Base-by-base conservation (phyloP, 2,888 invertebrate species). In the Latheticus oryzae region DNA sequence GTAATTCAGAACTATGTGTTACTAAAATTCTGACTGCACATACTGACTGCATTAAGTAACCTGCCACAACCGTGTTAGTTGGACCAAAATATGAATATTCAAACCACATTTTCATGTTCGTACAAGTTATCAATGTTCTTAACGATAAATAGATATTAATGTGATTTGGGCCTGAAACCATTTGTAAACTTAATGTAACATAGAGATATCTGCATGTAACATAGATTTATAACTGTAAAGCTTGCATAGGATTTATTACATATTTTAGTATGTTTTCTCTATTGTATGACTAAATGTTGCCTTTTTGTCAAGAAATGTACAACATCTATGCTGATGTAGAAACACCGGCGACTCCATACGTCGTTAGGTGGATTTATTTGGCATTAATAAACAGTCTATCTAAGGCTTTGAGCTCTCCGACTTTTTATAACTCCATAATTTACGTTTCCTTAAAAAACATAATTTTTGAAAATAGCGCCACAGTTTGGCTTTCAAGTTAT, bases 221-320 rank as follows among this genome's bases (percentile, higher is more conserved):
- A 70, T 71, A 71, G 68, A 67, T 65, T 68, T 63, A 60, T 71
- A 71, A 72, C 65, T 73, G 72, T 72, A 73, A 74, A 74, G 75
- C 75, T 76, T 76, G 72, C 74, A 76, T 76, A 76, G 76, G 72
- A 65, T 75, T 74, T 75, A 73, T 73, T 70, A 72, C 70, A 73
- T 73, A 72, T 75, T 76, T 76, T 76, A 75, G 74, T 75, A 76
- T 74, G 75, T 71, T 76, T 75, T 75, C 72, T 73, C 71, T 71
- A 73, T 72, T 69, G 69, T 67, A 68, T 62, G 68, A 69, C 69
- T 76, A 72, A 76, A 76, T 77, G 76, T 77, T 76, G 76, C 76
- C 75, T 76, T 76, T 74, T 73, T 74, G 73, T 76, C 73, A 71
- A 63, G 68, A 51, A 42, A 47, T 54, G 47, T 58, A 63, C 62